These are phyloP conservation scores for Ctenopoma kingsleyae DNA, from an alignment of 2,797 vertebrate species.

Conservation along the genomic window DNA sequence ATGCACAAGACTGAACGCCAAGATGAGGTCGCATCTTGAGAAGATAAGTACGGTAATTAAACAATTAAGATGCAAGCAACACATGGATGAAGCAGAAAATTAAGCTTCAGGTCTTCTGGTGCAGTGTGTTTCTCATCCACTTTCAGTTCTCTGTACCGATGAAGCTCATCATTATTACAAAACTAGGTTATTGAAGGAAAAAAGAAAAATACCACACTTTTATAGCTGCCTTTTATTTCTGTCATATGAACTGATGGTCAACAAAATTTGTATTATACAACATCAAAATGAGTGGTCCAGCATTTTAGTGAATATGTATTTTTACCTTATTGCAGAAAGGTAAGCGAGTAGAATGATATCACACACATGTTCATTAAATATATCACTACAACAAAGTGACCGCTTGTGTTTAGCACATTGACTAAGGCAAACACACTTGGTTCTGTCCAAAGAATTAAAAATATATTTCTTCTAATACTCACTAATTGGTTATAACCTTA, in stretches of 20 bases:
- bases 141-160: not conserved
- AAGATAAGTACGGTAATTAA: slow-evolving; percentile 63
- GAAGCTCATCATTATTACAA: not conserved
- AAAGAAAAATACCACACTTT: no score
- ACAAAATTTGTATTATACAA: no score
- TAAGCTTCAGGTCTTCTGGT: slow-evolving; percentile 24
- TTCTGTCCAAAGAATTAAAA: not conserved
- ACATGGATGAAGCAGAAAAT: slow-evolving; percentile 33
- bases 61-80: slow-evolving; percentile 52
- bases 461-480: not conserved
- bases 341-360: no score
- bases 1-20: slow-evolving; percentile 46
- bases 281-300: no score
- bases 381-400: no score
- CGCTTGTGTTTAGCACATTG: not conserved
- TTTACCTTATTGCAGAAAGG: no score
- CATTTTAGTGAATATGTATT: no score
- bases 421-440: not conserved
- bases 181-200: not conserved
- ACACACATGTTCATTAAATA: no score
- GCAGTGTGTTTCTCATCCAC: not conserved
- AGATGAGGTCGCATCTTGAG: slow-evolving; percentile 54
- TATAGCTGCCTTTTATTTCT: no score
- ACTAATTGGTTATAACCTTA: not conserved
- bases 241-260: no score